Base-by-base conservation (phyloP, 2,797 vertebrate genomes). In the Microtus obscurus region DNA sequence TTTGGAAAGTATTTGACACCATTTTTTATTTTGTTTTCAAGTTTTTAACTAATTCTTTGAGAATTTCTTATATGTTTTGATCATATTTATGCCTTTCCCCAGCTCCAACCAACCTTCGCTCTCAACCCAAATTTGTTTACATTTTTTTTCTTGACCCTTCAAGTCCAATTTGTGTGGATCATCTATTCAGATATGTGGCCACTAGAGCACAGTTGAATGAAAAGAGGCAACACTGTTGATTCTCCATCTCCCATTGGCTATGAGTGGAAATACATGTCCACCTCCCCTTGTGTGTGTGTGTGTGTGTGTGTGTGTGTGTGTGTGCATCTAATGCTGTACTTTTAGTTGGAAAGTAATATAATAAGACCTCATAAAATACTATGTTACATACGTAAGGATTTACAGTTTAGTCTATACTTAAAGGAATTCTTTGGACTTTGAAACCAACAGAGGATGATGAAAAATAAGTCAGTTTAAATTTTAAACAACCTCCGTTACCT, bases 401-500 rank as follows among this genome's bases (percentile, higher is more conserved):
- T 96, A 73, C 78, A 97, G 0, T 43, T 77, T 82, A 37, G 74
- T 51, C 27, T 17, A 76, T 93, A n/a, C 86, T 97, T 97, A 94
- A 98, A 87, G 88, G 93, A 97, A 95, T 97, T 93, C 81, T 95
- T 71, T 0, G 0, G 91, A n/a, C 95, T 51, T 77, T 92, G 76
- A 96, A 97, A 61, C 89, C 90, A 97, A 48, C 29, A 69, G 77
- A 96, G 76, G 67, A 96, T 96, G 94, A 97, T 45, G 25, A 76
- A 91, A 97, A 96, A 94, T 56, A 98, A 98, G 96, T 96, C 78
- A 96, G 8, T 73, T 95, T 90, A 61, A 16, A 88, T 6, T 83
- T 98, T 97, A 4, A 97, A 97, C 98, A 97, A 96, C 98, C 94
- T 97, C 37, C 97, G 93, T 97, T 95, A 95, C 81, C 82, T 98